Base-by-base conservation (phyloP, 2,113 vertebrate species). In the Blennius ocellaris region DNA sequence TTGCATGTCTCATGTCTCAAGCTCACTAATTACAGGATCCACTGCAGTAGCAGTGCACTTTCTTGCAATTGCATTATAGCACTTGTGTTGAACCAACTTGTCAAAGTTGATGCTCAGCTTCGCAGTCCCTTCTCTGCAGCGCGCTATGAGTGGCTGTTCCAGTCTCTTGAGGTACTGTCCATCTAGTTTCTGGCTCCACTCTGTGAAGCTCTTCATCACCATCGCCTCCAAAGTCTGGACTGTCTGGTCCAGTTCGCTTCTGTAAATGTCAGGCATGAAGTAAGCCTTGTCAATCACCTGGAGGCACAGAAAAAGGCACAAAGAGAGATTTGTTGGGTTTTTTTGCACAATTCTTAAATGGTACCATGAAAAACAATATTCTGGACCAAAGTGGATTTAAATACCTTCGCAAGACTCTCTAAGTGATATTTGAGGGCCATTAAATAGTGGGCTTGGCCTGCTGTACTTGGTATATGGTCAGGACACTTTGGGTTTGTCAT, bases 91-190 rank as follows among this genome's bases (percentile, higher is more conserved):
- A 30, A 81, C 85, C 39, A 81, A 97, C 96, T 90, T 94, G 92
- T 96, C 94, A 60, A 97, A 96, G 86, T 96, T 97, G 80, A 95
- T 67, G 5, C 96, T 93, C 85, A 97, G 81, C 90, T 92, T 93
- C 43, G 90, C 85, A 0, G 58, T 2, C 47, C 89, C 91, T 76
- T 94, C 93, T 2, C 83, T 83, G 82, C 88, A 90, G 79, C 91
- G 91, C 14, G 87, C 45, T 61, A 97, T 77, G 54, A 97, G 88
- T 0, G 96, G 93, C n/a, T 85, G 92, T 44, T 96, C 93, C 69
- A 97, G 92, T 1, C 84, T 86, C 38, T 83, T 93, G 30, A 94
- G 48, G 68, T 81, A 90, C 37, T 95, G 90, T 11, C 86, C 87
- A 50, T 96, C 94, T 75, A 96, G 82, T 0, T 77, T 91, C 62